Percentiles rank a stretch among this genome's conserved stretches.
phyloP scores from a whole-genome alignment of 2,888 invertebrate genomes.

The Notodonta ziczac region DNA sequence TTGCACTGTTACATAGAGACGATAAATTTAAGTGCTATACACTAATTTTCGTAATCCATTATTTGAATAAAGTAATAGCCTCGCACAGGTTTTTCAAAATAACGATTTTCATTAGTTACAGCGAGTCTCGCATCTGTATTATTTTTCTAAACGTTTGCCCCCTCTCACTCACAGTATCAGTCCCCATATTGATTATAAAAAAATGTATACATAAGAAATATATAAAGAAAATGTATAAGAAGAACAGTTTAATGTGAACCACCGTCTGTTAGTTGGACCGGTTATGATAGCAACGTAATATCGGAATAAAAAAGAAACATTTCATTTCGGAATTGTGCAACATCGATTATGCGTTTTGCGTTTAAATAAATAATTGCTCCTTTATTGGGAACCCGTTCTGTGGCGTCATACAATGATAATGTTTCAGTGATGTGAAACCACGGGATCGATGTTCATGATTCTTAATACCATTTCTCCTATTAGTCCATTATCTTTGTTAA shows the following conservation, averaged over 20 bases:
- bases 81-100: slow-evolving; percentile 9
- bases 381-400: slow-evolving; percentile 28
- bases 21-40: too few relatives aligned
- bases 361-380: slow-evolving; percentile 32
- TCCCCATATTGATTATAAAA: too few relatives aligned
- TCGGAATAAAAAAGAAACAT: slow-evolving; percentile 38
- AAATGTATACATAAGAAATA: too few relatives aligned
- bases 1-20: too few relatives aligned
- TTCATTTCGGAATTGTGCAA: slow-evolving; percentile 53
- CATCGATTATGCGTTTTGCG: slow-evolving; percentile 38
- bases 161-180: too few relatives aligned
- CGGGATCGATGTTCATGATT: slow-evolving; percentile 8
- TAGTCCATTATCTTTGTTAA: background rate
- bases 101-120: slow-evolving; percentile 53
- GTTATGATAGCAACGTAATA: slow-evolving; percentile 45
- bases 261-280: slow-evolving; percentile 30
- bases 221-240: slow-evolving; percentile 50
- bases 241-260: slow-evolving; percentile 31
- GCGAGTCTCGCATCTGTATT: slow-evolving; percentile 40
- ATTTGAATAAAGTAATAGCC: too few relatives aligned
- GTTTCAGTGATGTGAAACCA: slow-evolving; percentile 11
- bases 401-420: slow-evolving; percentile 6
- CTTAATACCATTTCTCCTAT: background rate
- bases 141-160: slow-evolving; percentile 45
- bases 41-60: too few relatives aligned